Base-by-base conservation (phyloP, 1,140 invertebrate genomes). In the Drosophila nigrodunni region DNA sequence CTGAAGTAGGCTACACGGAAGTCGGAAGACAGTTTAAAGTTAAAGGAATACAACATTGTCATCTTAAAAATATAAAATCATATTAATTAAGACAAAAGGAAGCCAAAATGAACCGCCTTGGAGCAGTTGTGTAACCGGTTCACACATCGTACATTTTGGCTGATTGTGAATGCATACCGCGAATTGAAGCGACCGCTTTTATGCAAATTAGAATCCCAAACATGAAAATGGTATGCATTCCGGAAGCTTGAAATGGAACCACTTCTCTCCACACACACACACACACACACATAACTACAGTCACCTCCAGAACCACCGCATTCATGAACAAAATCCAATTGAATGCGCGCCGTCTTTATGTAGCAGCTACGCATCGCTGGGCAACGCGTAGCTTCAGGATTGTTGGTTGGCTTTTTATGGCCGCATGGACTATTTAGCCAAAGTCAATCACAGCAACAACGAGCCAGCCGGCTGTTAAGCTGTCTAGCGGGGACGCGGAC, bases 381-480 rank as follows among this genome's bases (percentile, higher is more conserved):
- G 59, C 59, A 47, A 13, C 25, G 43, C 15, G 11, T 35, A 30
- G 43, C 59, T 47, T 41, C 57, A 30, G 62, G 37, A 64, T 44
- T 35, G 41, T 30, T 55, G 41, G 34, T 41, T 18, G 3, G 25
- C 58, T 69, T 58, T 66, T 74, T 70, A 57, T 65, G 54, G 54
- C 49, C 54, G 35, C 49, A 57, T 54, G 60, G 62, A 77, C 74
- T 64, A 67, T 77, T 79, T 77, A 77, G 74, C 58, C 59, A 72
- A 73, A 79, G 74, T 79, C 77, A 79, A 79, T 79, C 74, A 68
- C 59, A 62, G 64, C 52, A 60, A 62, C 50, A 60, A 70, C 46
- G 21, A 50, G 35, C 50, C 30, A 57, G 25, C n/a, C 4, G 34
- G 34, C 49, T 18, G 21, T 43, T 39, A 68, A 44, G 9, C 10